phyloP scores from a whole-genome alignment of 2,797 vertebrate species.

The Alectoris magna region DNA sequence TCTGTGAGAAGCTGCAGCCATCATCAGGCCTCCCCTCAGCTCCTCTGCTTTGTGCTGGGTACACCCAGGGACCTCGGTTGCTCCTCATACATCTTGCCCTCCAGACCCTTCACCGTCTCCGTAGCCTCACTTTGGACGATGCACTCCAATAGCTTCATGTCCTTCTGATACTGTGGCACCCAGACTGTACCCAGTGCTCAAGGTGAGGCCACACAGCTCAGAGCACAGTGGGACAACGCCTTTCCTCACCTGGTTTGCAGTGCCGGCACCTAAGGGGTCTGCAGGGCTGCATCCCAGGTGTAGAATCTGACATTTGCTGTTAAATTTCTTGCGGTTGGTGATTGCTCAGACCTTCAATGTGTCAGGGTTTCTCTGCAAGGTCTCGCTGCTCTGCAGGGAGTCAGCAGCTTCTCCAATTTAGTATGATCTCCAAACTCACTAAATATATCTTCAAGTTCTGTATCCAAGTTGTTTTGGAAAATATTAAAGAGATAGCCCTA shows the following conservation, averaged over 20 bases:
- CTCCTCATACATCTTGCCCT: no score
- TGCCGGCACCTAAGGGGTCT: no score
- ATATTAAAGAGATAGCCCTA: neutral
- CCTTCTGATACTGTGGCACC: no score
- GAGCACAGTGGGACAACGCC: neutral
- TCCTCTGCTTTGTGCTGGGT: no score
- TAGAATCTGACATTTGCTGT: neutral
- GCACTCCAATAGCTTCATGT: no score
- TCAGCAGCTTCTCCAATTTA: neutral
- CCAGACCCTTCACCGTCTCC: no score
- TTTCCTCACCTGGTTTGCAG: neutral
- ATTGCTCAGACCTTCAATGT: neutral
- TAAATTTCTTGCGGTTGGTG: neutral
- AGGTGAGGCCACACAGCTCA: neutral
- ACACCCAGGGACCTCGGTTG: no score
- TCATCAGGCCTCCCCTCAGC: no score
- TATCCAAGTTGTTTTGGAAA: neutral
- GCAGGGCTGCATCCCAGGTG: neutral
- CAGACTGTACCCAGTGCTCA: neutral
- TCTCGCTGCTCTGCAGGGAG: neutral
- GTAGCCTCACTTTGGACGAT: no score
- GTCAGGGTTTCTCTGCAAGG: neutral
- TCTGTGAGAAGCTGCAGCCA: no score
- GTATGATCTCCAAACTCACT: neutral
- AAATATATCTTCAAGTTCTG: neutral